Conservation (phyloP, 2,797 vertebrate genomes). For the Esox lucius region DNA sequence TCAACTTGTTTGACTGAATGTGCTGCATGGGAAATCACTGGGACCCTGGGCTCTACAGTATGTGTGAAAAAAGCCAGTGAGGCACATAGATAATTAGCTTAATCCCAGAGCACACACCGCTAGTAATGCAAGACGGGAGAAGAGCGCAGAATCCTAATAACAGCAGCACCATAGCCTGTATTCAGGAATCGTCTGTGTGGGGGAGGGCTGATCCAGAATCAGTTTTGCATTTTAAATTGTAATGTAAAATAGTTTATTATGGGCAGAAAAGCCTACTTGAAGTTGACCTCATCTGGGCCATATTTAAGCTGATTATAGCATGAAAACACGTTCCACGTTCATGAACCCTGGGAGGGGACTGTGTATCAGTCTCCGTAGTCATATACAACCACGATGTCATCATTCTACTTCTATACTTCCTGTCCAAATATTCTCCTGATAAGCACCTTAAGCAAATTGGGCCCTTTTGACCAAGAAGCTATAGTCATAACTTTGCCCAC, state of each 20-base stretch:
- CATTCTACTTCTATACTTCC: too few species aligned
- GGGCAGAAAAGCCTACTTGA: too few species aligned
- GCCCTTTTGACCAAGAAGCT: too few species aligned
- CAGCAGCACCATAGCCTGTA: constrained; percentile 5
- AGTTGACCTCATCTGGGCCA: too few species aligned
- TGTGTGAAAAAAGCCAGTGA: constrained; percentile 33
- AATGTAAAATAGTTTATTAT: background rate
- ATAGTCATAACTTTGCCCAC: too few species aligned
- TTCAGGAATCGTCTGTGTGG: background rate
- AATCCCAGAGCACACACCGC: constrained; percentile 50
- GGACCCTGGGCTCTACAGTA: constrained; percentile 14
- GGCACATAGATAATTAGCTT: constrained; percentile 61
- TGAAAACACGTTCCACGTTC: too few species aligned
- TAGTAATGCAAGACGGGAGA: constrained; percentile 55
- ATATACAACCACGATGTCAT: too few species aligned
- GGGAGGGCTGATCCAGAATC: background rate
- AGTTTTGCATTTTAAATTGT: background rate
- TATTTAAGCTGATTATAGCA: too few species aligned
- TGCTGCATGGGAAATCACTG: background rate
- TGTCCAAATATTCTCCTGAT: too few species aligned
- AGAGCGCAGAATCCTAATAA: constrained; percentile 49
- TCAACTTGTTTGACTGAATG: constrained; percentile 19
- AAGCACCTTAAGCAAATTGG: too few species aligned
- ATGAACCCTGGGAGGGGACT: too few species aligned
- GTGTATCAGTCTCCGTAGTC: too few species aligned